Evolutionary conservation across 2,888 invertebrate species (phyloP), one percentile per base, ranked within the genome.

Genomic region (Meiosimyza decipiens): DNA sequence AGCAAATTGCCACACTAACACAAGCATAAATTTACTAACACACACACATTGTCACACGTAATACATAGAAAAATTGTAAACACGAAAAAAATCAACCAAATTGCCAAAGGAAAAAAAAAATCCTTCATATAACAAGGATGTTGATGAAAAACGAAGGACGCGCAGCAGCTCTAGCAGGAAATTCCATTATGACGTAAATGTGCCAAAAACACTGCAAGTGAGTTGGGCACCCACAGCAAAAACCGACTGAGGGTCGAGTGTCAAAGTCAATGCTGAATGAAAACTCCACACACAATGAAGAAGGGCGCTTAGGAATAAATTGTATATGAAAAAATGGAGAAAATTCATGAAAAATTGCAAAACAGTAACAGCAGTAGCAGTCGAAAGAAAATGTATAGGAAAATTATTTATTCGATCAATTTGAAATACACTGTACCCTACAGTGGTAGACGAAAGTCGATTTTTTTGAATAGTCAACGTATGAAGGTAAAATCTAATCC

Each of bases 241-340:
- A 60, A 60, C 28, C 22, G 11, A 28, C 50, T 15, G 51, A 47
- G 69, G 69, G 69, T 62, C 52, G 60, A 62, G 60, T 69, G 69
- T 69, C 69, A 69, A 69, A 69, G 69, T 69, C 69, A 60, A 62
- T 69, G 69, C 52, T 67, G 62, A 40, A 40, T 40, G 60, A 51
- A 60, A 69, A 69, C 60, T 69, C 51, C 69, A 62, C 60, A 50
- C 47, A 63, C 63, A 57, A 57, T 18, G 13, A 9, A 40, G 40
- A 40, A 40, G 40, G 40, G 18, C 18, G 15, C 16, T 18, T 18
- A 57, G 18, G 18, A 15, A 57, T 57, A 57, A 28, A 13, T 18
- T 28, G 18, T 11, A 22, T 15, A 28, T 57, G n/a, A n/a, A 57
- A 57, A 22, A 57, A 16, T 6, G 28, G 18, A 57, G 57, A 16